Base-by-base conservation (phyloP, 2,797 vertebrate genomes). In the Neoniphon sammara region DNA sequence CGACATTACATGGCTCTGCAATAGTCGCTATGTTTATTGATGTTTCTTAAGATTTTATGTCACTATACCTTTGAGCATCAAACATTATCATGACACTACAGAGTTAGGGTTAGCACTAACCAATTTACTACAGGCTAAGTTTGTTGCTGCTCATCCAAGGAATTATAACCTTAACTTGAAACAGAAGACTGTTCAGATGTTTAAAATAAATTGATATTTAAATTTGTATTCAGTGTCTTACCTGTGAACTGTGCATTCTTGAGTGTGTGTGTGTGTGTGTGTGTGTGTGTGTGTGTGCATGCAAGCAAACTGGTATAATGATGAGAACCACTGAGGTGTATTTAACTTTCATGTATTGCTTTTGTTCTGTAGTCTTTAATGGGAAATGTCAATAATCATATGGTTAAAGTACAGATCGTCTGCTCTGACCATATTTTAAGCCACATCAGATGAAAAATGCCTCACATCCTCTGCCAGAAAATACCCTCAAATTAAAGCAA, bases 141-240 rank as follows among this genome's bases (percentile, higher is more conserved):
- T 44, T 77, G 49, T 60, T 58, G 5, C 75, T 34, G 12, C 17
- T 23, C 34, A 74, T 77, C 54, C 30, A n/a, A 9, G 14, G 34
- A 27, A 39, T 70, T 62, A 11, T 70, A 81, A 76, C 18, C 6
- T 18, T 62, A 17, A 61, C 23, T 65, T 83, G 34, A 73, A 73
- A 66, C 73, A 36, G 0, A 46, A 73, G 44, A 52, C 61, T 21
- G 68, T 78, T 71, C 31, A 61, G 3, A 56, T 36, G 7, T 79
- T 85, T 86, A 58, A 55, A 87, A 85, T 88, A 88, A 91, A 66
- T 34, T 0, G 0, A 61, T 82, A 80, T 81, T 86, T 87, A 25
- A 69, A 85, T 75, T 27, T 81, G 62, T 23, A 46, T 53, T 20
- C 34, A 61, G 70, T 62, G 17, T 75, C 14, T 27, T 4, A 0